Conservation (phyloP, 64 coral and sea anemone genomes). For the Montipora efflorescens region DNA sequence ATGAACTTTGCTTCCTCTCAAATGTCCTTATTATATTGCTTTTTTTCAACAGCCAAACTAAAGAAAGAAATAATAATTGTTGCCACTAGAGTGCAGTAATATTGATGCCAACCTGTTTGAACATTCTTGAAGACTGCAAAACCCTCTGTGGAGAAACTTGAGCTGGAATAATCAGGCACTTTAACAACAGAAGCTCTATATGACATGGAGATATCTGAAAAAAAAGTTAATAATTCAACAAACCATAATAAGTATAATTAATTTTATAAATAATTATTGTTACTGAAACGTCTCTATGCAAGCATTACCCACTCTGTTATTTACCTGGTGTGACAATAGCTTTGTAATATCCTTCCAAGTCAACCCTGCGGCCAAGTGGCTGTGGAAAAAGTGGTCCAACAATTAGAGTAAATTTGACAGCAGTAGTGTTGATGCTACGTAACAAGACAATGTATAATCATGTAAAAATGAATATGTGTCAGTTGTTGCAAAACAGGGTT, state of each 20-base stretch:
- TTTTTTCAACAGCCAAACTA: too few relatives aligned
- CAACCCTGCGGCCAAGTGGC: slow-evolving; percentile 79
- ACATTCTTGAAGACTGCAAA: slow-evolving; percentile 87
- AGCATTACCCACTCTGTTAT: not conserved
- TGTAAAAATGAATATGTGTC: too few relatives aligned
- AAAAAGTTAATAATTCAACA: not conserved
- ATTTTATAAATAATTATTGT: too few relatives aligned
- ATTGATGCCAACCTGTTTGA: slow-evolving; percentile 57
- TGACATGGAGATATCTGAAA: slow-evolving; percentile 90
- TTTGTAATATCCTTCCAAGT: slow-evolving; percentile 85
- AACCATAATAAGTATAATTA: not conserved
- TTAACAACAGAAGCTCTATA: slow-evolving; percentile 78
- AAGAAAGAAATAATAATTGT: too few relatives aligned
- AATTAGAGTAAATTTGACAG: not conserved
- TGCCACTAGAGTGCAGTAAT: not conserved
- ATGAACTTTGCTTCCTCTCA: too few relatives aligned
- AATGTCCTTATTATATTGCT: too few relatives aligned
- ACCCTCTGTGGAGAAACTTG: slow-evolving; percentile 93
- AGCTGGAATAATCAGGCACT: slow-evolving; percentile 77
- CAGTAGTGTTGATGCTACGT: too few relatives aligned
- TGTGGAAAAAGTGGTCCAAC: slow-evolving; percentile 3
- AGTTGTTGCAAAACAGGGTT: too few relatives aligned
- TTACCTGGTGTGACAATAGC: slow-evolving; percentile 93
- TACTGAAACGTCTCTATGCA: not conserved
- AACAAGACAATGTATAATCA: too few relatives aligned